Evolutionary conservation across 53 echinoderm and acorn worm genomes (phyloP).

Genomic region (Astropecten irregularis): DNA sequence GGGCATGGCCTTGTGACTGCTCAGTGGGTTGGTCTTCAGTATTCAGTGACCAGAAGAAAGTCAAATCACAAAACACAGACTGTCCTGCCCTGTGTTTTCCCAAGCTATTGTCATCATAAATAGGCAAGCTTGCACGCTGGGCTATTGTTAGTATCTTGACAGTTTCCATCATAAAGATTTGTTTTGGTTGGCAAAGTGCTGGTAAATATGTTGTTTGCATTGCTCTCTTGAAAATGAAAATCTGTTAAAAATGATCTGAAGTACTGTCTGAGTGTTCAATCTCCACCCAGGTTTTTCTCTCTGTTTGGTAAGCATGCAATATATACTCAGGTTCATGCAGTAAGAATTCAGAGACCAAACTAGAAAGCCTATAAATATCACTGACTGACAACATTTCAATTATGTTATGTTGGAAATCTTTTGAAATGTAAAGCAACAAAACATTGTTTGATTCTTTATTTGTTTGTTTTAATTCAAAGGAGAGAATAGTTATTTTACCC

Average conservation of each 20-base stretch:
- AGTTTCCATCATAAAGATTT: slow-evolving; percentile 24
- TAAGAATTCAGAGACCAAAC: too few species aligned
- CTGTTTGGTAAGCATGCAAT: neutral
- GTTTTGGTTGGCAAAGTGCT: slow-evolving; percentile 6
- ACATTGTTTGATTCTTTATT: too few species aligned
- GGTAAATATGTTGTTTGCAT: neutral
- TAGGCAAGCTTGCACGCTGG: neutral
- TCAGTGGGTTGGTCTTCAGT: too few species aligned
- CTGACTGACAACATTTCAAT: too few species aligned
- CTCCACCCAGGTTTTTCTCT: neutral
- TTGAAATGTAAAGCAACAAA: too few species aligned
- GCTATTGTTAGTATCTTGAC: slow-evolving; percentile 20
- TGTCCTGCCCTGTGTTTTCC: neutral
- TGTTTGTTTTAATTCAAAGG: too few species aligned
- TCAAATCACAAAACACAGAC: slow-evolving; percentile 1
- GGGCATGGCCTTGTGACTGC: too few species aligned
- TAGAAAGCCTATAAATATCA: too few species aligned
- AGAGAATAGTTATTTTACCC: too few species aligned
- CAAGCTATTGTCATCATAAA: slow-evolving; percentile 15
- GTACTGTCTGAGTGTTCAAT: neutral
- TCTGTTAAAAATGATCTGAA: neutral
- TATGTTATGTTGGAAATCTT: too few species aligned
- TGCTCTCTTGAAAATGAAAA: neutral
- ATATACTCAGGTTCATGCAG: neutral
- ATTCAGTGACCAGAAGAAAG: too few species aligned